Base-by-base conservation (phyloP, 2,797 vertebrate species). In the Prionace glauca region DNA sequence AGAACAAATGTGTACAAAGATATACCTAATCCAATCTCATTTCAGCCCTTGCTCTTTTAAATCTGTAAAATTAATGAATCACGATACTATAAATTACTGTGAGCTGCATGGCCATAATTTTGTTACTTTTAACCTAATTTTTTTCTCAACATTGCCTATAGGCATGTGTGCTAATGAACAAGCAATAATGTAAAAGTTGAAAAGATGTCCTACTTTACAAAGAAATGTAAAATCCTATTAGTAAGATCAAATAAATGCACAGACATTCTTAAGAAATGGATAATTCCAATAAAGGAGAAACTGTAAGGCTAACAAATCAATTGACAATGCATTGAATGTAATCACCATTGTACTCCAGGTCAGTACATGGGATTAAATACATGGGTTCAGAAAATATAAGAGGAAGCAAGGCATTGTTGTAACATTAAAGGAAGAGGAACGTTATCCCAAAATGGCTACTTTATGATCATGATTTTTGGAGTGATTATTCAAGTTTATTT, bases 151-250 rank as follows among this genome's bases (percentile, higher is more conserved):
- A 98, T 98, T 97, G 98, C 98, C 99, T 99, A 97, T 98, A 99
- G 99, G 99, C 99, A 98, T 98, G 98, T 98, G 98, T 98, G 98
- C 99, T 99, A 99, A 99, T 99, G 99, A 99, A 99, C 99, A 99
- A 98, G 98, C 99, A 98, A 99, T 99, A 98, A 99, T 98, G 99
- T 98, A 98, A 98, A 99, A 99, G 99, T 99, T 99, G 99, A 99
- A 95, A 99, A 99, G 99, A 99, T 99, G 98, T 98, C 99, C 98
- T 99, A 74, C 93, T 99, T 99, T 99, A 99, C 99, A 99, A 99
- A 99, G 98, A 99, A 99, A 99, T 99, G 99, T 99, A 99, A 99
- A 99, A 99, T 99, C 99, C 99, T 99, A 99, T 99, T 99, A 99
- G 99, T 99, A 99, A 99, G 98, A 99, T 99, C 99, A 98, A 99